phyloP scores from a whole-genome alignment of 2,888 invertebrate species.

The Spatulosminthurus flaviceps region DNA sequence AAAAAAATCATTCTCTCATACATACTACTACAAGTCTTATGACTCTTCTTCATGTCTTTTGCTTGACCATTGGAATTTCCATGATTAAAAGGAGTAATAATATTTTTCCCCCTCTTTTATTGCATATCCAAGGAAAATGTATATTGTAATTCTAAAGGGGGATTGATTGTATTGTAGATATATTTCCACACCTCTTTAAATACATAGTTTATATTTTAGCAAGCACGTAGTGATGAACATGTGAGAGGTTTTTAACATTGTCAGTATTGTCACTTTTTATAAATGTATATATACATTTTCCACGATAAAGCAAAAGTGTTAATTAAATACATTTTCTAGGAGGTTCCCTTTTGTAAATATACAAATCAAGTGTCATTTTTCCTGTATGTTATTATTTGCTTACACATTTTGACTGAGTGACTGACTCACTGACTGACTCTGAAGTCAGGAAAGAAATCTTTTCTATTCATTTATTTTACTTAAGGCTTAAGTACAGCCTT shows the following conservation, averaged over 20 bases:
- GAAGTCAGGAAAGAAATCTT: neutral
- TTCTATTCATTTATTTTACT: neutral
- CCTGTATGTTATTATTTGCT: neutral
- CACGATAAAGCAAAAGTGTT: neutral
- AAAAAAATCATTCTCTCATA: too few relatives aligned
- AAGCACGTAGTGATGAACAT: too few relatives aligned
- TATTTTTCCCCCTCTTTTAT: too few relatives aligned
- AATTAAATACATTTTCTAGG: slow-evolving; percentile 44
- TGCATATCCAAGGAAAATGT: neutral
- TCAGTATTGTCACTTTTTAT: neutral
- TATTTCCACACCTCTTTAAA: neutral
- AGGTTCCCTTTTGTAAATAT: neutral
- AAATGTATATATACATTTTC: neutral
- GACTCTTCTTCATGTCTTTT: neutral
- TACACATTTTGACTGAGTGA: too few relatives aligned
- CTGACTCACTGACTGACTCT: neutral
- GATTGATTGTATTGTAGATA: neutral
- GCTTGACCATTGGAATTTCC: slow-evolving; percentile 5
- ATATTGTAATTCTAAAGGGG: neutral
- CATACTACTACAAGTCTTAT: neutral
- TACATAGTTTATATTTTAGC: neutral
- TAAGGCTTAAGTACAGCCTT: neutral
- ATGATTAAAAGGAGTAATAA: slow-evolving; percentile 18
- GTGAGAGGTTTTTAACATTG: too few relatives aligned
- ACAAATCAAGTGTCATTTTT: neutral